Percentiles rank a stretch among this genome's conserved stretches.
Conservation (phyloP, 2,797 vertebrate genomes). For the Aldrovandia affinis region DNA sequence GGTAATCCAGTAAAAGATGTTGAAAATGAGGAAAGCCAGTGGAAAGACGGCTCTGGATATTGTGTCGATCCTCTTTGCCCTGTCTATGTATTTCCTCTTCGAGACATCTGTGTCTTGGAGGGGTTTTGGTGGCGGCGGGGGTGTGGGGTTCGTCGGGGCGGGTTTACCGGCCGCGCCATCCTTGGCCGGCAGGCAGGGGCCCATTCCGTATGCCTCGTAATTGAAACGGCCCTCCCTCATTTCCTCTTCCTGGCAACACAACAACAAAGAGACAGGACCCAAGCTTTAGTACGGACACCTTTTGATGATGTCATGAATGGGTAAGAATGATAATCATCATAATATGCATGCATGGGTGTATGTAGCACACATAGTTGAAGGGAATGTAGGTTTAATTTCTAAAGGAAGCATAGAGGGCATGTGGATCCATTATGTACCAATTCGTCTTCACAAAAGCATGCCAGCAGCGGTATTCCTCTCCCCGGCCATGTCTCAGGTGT, state of each 20-base stretch:
- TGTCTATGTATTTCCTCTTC: constrained; percentile 96
- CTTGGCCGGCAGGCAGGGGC: constrained; percentile 89
- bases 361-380: not conserved
- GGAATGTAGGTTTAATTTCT: constrained; percentile 15
- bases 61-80: constrained; percentile 97
- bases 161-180: constrained; percentile 85
- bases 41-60: constrained; percentile 96
- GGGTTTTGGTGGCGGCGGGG: constrained; percentile 71
- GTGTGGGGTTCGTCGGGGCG: constrained; percentile 69
- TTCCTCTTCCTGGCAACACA: constrained; percentile 83
- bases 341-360: not conserved
- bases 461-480: constrained; percentile 7
- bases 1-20: constrained; percentile 99
- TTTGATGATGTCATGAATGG: not conserved
- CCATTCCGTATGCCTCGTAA: constrained; percentile 90
- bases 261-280: constrained; percentile 44
- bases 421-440: not conserved
- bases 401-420: not conserved
- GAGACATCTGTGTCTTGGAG: constrained; percentile 88
- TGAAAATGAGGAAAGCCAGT: constrained; percentile 97
- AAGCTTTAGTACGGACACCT: not conserved
- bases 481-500: constrained; percentile 36
- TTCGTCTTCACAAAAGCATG: not conserved
- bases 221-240: constrained; percentile 89
- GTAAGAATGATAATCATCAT: not conserved